Conservation (phyloP, 2,113 vertebrate species). For the Platycercus adscitus region DNA sequence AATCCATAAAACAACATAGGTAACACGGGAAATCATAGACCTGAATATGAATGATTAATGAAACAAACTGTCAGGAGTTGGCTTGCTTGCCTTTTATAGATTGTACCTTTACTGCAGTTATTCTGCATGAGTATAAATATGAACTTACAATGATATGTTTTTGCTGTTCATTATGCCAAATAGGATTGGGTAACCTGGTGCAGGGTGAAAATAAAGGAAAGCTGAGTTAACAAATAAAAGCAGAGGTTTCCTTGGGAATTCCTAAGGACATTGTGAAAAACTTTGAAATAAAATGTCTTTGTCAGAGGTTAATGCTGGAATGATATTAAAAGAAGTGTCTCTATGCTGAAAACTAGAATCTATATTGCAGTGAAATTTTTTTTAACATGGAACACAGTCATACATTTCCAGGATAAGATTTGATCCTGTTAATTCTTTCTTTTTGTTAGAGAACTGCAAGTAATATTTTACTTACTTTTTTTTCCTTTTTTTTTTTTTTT, state of each 20-base stretch:
- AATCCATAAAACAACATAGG: background rate
- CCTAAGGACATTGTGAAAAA: background rate
- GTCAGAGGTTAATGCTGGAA: background rate
- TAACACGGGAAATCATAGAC: background rate
- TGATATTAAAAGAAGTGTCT: background rate
- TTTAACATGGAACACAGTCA: background rate
- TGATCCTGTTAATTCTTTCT: background rate
- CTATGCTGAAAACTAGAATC: background rate
- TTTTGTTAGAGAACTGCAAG: background rate
- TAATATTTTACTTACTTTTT: background rate
- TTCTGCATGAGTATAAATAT: background rate
- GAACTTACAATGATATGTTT: background rate
- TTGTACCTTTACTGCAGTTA: background rate
- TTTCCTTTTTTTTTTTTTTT: background rate
- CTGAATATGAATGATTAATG: background rate
- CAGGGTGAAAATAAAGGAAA: background rate
- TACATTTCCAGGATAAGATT: background rate
- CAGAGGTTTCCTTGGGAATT: background rate
- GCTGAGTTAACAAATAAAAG: background rate
- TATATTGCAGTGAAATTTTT: background rate
- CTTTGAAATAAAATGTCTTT: background rate
- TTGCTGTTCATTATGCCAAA: background rate
- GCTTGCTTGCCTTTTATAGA: background rate
- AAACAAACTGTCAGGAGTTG: background rate
- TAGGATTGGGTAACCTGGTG: background rate